These are phyloP conservation scores for Zaprionus vittiger DNA, from an alignment of 1,140 invertebrate species.

Conservation along the genomic window DNA sequence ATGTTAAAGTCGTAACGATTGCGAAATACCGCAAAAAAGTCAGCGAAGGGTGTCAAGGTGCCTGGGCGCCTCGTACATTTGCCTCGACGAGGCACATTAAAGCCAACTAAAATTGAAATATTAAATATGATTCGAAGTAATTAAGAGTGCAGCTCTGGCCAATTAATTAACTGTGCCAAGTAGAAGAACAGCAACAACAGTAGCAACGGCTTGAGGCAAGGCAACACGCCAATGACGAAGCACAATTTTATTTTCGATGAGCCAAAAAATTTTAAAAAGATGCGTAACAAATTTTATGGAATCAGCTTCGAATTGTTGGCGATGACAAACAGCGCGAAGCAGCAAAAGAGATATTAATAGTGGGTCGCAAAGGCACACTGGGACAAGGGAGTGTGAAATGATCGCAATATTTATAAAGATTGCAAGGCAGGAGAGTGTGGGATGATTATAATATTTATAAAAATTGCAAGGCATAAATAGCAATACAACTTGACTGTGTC, in stretches of 20 bases:
- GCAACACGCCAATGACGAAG: conserved; percentile 33
- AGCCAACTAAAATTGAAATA: conserved; percentile 17
- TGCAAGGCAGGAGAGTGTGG: not conserved
- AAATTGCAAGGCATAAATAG: too few species aligned
- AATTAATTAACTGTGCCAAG: conserved; percentile 69
- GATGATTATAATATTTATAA: not conserved
- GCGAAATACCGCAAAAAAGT: conserved; percentile 46
- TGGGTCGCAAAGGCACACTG: conserved; percentile 19
- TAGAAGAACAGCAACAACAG: conserved; percentile 12
- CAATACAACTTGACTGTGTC: too few species aligned
- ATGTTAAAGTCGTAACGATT: conserved; percentile 47
- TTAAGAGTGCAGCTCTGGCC: conserved; percentile 44
- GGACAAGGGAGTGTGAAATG: not conserved
- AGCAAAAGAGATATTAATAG: conserved; percentile 27
- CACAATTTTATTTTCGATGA: conserved; percentile 26
- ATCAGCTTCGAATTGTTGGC: not conserved
- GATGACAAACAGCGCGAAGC: not conserved
- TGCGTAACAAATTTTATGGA: conserved; percentile 43
- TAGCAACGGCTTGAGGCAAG: conserved; percentile 22
- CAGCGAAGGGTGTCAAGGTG: conserved; percentile 72
- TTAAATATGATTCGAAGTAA: conserved; percentile 38
- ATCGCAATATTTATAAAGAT: not conserved
- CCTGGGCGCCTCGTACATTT: conserved; percentile 23
- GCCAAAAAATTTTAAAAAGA: conserved; percentile 26
- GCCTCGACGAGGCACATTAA: conserved; percentile 7